phyloP scores from a whole-genome alignment of 2,797 vertebrate species.

The Apogon talboti region DNA sequence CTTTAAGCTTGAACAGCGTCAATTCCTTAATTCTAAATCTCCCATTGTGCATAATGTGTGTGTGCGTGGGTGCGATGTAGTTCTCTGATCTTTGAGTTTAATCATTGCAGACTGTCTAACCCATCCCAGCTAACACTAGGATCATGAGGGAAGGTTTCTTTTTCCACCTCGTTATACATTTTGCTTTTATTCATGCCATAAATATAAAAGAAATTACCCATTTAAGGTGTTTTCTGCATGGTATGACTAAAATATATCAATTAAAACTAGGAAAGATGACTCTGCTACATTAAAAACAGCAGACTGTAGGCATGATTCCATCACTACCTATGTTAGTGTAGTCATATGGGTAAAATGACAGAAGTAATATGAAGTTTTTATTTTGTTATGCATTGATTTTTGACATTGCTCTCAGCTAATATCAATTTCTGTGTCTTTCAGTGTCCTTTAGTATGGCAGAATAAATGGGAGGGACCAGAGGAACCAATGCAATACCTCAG shows the following conservation, averaged over 20 bases:
- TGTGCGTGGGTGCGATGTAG: conserved; percentile 5
- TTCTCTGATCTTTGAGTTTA: conserved; percentile 48
- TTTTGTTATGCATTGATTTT: conserved; percentile 5
- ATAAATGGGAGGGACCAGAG: conserved; percentile 96
- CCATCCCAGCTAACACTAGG: conserved; percentile 24
- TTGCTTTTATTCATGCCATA: neutral
- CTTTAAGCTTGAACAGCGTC: conserved; percentile 37
- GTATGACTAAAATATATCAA: too few relatives aligned
- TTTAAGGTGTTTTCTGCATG: conserved; percentile 9
- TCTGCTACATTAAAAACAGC: too few relatives aligned
- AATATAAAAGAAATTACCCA: neutral
- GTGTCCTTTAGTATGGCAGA: conserved; percentile 88
- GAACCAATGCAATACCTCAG: conserved; percentile 95
- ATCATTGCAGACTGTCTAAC: conserved; percentile 20
- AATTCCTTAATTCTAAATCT: conserved; percentile 24
- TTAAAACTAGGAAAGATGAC: too few relatives aligned
- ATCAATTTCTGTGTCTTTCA: conserved; percentile 25
- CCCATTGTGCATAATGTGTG: conserved; percentile 25
- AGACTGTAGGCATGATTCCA: too few relatives aligned
- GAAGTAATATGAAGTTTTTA: neutral
- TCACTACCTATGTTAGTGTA: too few relatives aligned
- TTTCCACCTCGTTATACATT: conserved; percentile 22
- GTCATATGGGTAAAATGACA: too few relatives aligned
- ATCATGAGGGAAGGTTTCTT: conserved; percentile 18
- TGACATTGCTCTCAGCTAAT: conserved; percentile 10